These are phyloP conservation scores for Aplidium turbinatum DNA, from an alignment of 23 tunicate species.

Conservation along the genomic window DNA sequence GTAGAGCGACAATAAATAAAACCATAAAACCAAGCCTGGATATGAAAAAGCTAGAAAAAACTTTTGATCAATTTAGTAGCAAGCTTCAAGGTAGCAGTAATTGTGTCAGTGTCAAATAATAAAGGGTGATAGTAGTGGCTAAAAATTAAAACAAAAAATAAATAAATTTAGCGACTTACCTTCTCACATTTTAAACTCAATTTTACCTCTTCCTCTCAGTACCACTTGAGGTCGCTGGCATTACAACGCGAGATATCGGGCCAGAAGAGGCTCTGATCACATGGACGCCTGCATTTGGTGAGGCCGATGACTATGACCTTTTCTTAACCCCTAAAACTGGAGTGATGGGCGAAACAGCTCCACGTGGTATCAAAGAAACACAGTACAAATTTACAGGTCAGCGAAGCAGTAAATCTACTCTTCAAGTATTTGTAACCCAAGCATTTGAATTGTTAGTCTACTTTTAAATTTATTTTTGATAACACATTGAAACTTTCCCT, in stretches of 20 bases:
- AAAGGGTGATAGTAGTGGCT: no score
- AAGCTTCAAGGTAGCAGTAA: no score
- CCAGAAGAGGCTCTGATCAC: constrained; percentile 43
- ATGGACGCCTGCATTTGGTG: constrained; percentile 65
- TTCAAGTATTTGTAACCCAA: background rate
- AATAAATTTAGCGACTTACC: no score
- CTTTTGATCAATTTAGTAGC: background rate
- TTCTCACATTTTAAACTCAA: background rate
- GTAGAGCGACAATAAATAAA: no score
- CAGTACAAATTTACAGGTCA: constrained; percentile 54
- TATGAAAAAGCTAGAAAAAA: no score
- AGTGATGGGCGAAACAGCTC: constrained; percentile 32
- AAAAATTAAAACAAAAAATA: no score
- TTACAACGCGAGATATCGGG: constrained; percentile 17
- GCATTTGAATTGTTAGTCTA: background rate
- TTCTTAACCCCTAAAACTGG: constrained; percentile 52
- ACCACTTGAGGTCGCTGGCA: constrained; percentile 44
- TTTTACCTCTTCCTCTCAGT: constrained; percentile 23
- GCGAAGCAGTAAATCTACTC: no score
- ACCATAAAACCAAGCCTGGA: no score
- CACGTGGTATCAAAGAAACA: constrained; percentile 42
- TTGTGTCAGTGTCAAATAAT: background rate
- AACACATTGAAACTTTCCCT: no score
- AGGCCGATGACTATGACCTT: constrained; percentile 68
- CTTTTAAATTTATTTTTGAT: no score